These are phyloP conservation scores for Sycophila texana DNA, from an alignment of 2,888 invertebrate species.

Conservation along the genomic window DNA sequence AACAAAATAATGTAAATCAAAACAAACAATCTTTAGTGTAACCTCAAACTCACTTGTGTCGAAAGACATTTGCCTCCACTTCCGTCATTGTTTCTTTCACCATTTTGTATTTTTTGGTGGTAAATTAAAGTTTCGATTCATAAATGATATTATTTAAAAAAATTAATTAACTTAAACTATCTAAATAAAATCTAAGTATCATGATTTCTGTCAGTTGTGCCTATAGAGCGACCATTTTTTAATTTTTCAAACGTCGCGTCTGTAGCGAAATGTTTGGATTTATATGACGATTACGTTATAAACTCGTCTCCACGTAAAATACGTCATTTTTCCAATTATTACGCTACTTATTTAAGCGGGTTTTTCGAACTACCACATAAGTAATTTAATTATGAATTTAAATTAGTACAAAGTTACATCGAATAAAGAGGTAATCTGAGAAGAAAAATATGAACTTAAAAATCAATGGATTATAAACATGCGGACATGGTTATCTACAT, in stretches of 20 bases:
- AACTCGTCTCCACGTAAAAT: no score
- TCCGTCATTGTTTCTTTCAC: constrained; percentile 46
- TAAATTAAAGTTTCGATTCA: constrained; percentile 6
- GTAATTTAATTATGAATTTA: no score
- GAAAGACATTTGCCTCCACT: constrained; percentile 43
- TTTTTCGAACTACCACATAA: no score
- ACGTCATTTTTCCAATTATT: no score
- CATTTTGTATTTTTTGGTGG: constrained; percentile 33
- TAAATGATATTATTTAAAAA: background rate
- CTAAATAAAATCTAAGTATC: constrained; percentile 4
- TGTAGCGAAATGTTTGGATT: no score
- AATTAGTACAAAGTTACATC: no score
- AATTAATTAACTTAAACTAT: background rate
- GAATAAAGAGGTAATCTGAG: no score
- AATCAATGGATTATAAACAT: no score
- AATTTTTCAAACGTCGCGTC: constrained; percentile 3
- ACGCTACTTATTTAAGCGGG: no score
- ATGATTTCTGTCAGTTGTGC: constrained; percentile 8
- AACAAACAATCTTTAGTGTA: constrained; percentile 21
- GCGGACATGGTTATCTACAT: no score
- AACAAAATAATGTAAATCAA: constrained; percentile 12
- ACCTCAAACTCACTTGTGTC: constrained; percentile 58
- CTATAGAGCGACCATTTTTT: constrained; percentile 35
- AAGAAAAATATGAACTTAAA: no score
- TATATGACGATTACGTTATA: no score